Base-by-base conservation (phyloP, 2,797 vertebrate genomes). In the Dromococcyx pavoninus region DNA sequence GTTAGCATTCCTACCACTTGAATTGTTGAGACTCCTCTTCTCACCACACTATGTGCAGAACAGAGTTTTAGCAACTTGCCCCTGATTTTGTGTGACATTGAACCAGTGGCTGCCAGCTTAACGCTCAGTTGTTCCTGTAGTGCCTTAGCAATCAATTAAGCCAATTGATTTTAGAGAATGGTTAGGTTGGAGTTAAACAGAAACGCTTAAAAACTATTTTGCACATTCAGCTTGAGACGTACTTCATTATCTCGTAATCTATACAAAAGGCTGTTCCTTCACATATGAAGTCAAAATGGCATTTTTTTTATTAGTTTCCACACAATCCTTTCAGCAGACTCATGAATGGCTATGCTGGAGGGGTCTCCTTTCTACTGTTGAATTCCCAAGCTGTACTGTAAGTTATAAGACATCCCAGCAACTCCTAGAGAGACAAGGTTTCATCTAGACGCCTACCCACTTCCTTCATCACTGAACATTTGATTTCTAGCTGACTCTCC, bases 31-130 rank as follows among this genome's bases (percentile, higher is more conserved):
- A 46, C 27, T 32, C 39, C 30, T 39, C 46, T 54, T 64, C 56
- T 74, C 5, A 3, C 27, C 30, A 13, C 3, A 3, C 8, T 13
- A 3, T 0, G 8, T 13, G 44, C 5, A 56, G 35, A 50, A 71
- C 22, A 50, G 60, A 88, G 62, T 50, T 61, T 71, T 73, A 85
- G 16, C 43, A 73, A 50, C 21, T 76, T 51, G 25, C 22, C 75
- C 14, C 12, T 8, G 2, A 53, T 44, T 66, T 43, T n/a, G 39
- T 11, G 33, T 50, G 35, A 41, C 24, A 51, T 21, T 37, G 73
- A 69, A 60, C 37, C 65, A 71, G 72, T 39, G 7, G 46, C 32
- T 32, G 80, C 77, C 77, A 89, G 77, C 66, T 75, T 80, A 91
- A 85, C 58, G 56, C 71, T 56, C 71, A 44, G 53, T 41, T n/a